Evolutionary conservation across 1,140 invertebrate species (phyloP), one percentile per base, ranked within the genome.

Genomic region (Anastatus disparis): DNA sequence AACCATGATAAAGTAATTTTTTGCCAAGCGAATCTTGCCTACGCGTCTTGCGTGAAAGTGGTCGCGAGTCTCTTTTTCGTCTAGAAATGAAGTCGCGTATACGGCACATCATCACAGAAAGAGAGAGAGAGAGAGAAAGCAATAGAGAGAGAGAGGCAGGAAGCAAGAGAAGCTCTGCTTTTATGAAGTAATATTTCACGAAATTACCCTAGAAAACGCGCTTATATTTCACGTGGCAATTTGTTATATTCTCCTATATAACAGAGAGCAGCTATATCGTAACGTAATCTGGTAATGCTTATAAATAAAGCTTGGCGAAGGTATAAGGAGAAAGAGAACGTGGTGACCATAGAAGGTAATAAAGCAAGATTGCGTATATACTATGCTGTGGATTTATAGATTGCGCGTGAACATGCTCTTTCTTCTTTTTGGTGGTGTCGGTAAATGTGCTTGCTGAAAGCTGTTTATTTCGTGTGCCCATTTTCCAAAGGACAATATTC

Each of bases 161-260:
- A 31, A 0, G 31, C 10, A 10, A 10, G 4, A 10, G 31, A 6
- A 10, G 31, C 31, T 35, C n/a, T 3, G n/a, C 52, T 72, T 74
- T 75, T 74, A 74, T 70, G 53, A 70, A 69, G 67, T 73, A 70
- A 72, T 77, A 77, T 73, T 72, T 76, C 67, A 70, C 38, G 48
- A 74, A 76, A 77, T 77, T 75, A 74, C 67, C 64, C 64, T 62
- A 61, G 29, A 64, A n/a, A 59, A 29, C 53, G 35, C 35, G 24
- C n/a, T 58, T 68, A 31, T 70, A 73, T 77, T 71, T 75, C 67
- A 70, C 50, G 40, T 27, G 12, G 69, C 53, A 69, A 75, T 75
- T 70, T 56, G 68, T 74, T 74, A 70, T 70, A 56, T 22, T 53
- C 44, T 40, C 31, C 13, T 59, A 58, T 68, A 42, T 35, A n/a